phyloP scores from a whole-genome alignment of 1,140 invertebrate genomes.

The Melanaphis sacchari region DNA sequence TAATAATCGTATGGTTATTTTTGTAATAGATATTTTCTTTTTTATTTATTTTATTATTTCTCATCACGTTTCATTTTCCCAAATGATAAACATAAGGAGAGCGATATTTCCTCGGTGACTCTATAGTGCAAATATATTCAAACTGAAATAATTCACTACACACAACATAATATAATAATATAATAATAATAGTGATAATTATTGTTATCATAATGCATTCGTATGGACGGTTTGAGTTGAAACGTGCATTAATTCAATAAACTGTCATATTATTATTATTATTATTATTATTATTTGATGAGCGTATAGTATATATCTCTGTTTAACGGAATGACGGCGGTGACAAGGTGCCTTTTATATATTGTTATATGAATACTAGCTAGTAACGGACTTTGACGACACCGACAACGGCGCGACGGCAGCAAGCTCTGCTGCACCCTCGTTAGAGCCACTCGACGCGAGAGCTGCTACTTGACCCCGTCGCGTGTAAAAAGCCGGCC shows the following conservation, averaged over 20 bases:
- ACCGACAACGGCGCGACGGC: background rate
- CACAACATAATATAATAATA: background rate
- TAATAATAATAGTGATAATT: background rate
- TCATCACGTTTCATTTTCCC: background rate
- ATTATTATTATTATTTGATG: too few relatives aligned
- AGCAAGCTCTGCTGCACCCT: background rate
- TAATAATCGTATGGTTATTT: background rate
- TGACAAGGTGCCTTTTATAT: background rate
- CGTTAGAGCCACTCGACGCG: constrained; percentile 25
- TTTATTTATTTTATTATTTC: background rate
- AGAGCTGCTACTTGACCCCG: constrained; percentile 25
- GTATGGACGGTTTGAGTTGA: background rate
- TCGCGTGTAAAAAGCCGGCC: background rate
- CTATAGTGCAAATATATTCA: background rate
- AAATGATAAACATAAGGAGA: background rate
- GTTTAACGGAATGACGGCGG: background rate
- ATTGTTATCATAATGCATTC: background rate
- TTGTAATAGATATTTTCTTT: background rate
- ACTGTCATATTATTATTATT: background rate
- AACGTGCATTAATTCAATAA: constrained; percentile 15
- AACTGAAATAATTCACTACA: background rate
- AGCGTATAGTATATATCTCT: background rate
- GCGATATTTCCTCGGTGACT: background rate
- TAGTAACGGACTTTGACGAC: background rate
- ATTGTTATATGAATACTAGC: background rate